phyloP scores from a whole-genome alignment of 2,888 invertebrate species.

The Drosophila nigricruria region DNA sequence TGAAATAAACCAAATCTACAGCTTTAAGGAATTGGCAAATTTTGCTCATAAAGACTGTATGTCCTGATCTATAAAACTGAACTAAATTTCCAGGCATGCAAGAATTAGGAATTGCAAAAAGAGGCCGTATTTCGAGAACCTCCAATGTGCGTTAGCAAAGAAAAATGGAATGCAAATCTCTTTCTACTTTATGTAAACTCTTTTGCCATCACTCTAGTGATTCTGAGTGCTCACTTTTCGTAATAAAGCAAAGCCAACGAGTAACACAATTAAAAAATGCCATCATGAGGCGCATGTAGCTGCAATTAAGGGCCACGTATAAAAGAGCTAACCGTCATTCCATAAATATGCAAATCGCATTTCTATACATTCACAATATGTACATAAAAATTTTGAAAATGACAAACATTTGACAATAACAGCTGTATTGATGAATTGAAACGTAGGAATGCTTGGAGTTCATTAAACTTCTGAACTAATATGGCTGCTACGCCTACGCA shows the following conservation, averaged over 20 bases:
- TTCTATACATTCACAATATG: constrained; percentile 24
- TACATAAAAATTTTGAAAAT: constrained; percentile 34
- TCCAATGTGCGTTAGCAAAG: no score
- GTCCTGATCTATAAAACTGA: background rate
- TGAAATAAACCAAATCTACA: background rate
- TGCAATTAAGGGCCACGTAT: constrained; percentile 56
- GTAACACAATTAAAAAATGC: constrained; percentile 57
- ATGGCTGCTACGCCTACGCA: constrained; percentile 57
- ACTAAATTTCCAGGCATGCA: background rate
- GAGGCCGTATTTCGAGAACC: no score
- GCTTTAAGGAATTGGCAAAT: background rate
- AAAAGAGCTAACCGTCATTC: constrained; percentile 20
- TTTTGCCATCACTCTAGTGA: background rate
- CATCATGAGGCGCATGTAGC: constrained; percentile 42
- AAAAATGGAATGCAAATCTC: background rate
- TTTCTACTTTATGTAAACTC: background rate
- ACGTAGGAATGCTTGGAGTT: constrained; percentile 52
- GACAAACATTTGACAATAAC: constrained; percentile 39
- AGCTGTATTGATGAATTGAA: constrained; percentile 49
- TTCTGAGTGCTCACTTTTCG: constrained; percentile 13
- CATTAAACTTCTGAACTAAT: constrained; percentile 63
- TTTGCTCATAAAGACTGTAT: background rate
- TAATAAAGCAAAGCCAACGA: constrained; percentile 33
- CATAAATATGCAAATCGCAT: constrained; percentile 64
- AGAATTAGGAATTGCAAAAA: no score